These are phyloP conservation scores for Parnassius mnemosyne DNA, from an alignment of 2,888 invertebrate species.

Conservation along the genomic window DNA sequence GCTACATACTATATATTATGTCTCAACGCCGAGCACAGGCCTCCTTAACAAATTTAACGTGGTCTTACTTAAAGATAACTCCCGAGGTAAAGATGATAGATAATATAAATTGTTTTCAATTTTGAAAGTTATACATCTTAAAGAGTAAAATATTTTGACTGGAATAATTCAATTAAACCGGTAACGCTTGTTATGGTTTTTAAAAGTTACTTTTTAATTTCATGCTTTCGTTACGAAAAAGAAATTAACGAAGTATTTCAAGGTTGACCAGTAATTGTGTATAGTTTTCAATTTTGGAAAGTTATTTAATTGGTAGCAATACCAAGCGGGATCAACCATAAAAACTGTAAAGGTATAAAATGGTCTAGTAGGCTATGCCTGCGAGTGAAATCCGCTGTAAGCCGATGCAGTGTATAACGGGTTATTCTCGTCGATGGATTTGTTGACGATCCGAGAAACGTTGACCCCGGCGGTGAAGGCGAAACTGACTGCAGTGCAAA, in stretches of 20 bases:
- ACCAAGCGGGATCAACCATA: conserved; percentile 29
- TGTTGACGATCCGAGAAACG: conserved; percentile 75
- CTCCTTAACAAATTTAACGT: too few relatives aligned
- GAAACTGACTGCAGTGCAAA: conserved; percentile 59
- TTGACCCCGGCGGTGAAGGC: conserved; percentile 71
- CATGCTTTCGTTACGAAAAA: conserved; percentile 15
- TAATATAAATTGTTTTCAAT: too few relatives aligned
- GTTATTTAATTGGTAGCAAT: conserved; percentile 11
- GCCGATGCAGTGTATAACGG: conserved; percentile 71
- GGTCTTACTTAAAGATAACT: too few relatives aligned
- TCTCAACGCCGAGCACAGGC: too few relatives aligned
- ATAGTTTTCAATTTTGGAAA: conserved; percentile 16
- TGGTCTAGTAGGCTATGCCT: conserved; percentile 56
- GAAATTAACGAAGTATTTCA: conserved; percentile 3
- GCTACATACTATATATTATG: too few relatives aligned
- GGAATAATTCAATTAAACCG: neutral
- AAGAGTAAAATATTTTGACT: neutral
- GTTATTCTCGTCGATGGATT: conserved; percentile 78
- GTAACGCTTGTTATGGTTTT: conserved; percentile 8
- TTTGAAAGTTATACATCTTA: too few relatives aligned
- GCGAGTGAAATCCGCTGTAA: conserved; percentile 69
- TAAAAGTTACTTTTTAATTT: conserved; percentile 16
- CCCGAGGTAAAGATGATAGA: too few relatives aligned
- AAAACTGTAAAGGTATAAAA: conserved; percentile 46
- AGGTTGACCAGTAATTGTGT: conserved; percentile 12